Base-by-base conservation (phyloP, 2,797 vertebrate genomes). In the Catostomus latipinnis region DNA sequence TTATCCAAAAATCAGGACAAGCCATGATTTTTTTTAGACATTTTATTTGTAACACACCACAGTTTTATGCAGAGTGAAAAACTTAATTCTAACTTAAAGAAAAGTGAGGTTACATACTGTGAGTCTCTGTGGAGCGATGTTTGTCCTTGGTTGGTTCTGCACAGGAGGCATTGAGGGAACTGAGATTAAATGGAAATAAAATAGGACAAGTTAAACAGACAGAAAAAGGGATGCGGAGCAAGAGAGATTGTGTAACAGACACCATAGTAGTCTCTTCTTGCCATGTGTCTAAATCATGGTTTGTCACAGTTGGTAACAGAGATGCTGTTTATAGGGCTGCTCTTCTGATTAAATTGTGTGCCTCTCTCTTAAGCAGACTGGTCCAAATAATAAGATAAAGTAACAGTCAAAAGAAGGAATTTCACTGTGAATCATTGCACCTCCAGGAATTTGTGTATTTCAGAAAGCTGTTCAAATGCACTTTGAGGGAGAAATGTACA, bases 151-250 rank as follows among this genome's bases (percentile, higher is more conserved):
- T 91, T 98, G 34, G 34, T 34, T 34, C 34, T 34, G 98, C 90
- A 94, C 93, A 84, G 97, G 96, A 84, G 97, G 95, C 92, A 98
- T 95, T 94, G 98, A 94, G 91, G 98, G 96, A 95, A 98, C 98
- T 99, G 94, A 72, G 13, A 78, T 72, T 57, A 72, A 71, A 82
- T 34, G 58, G 62, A 72, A 66, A 57, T 63, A 70, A 74, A 77
- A 74, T 73, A 57, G 72, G 63, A 54, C 12, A 58, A 83, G 54
- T 69, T 69, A 78, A 77, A 45, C 50, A 57, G 71, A 49, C 46
- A 81, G 34, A 34, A 34, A 34, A 34, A 34, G 34, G 34, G 4
- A 34, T 34, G 34, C 34, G 34, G 34, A 34, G 34, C 34, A 34
- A 34, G 34, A 34, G 34, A 34, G 34, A 34, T 34, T 34, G 34